Conservation (phyloP, 2,888 invertebrate species). For the Microplitis manilae region DNA sequence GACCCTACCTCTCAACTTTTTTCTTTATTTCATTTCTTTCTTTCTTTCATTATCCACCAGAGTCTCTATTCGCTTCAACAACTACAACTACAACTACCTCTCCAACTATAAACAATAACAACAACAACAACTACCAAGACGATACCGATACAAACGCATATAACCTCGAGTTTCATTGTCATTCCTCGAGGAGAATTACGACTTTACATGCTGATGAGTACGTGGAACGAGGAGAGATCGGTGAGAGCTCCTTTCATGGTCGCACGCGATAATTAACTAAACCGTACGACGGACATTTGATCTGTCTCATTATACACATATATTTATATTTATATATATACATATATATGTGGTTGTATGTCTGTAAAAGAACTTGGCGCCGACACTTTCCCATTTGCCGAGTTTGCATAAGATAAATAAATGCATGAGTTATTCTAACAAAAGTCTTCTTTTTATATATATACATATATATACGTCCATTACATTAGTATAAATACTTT, state of each 20-base stretch:
- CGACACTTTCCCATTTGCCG: constrained; percentile 47
- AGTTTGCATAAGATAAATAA: constrained; percentile 61
- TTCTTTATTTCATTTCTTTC: constrained; percentile 19
- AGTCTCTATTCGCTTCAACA: not conserved
- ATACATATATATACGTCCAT: constrained; percentile 43
- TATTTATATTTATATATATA: constrained; percentile 40
- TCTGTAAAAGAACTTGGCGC: constrained; percentile 7
- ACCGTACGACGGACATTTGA: constrained; percentile 23
- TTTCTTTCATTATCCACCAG: not conserved
- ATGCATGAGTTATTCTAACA: constrained; percentile 39
- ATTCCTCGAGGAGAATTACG: constrained; percentile 25
- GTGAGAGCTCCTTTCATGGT: constrained; percentile 31
- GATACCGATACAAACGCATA: not conserved
- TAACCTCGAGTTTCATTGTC: constrained; percentile 30
- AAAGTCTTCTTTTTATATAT: constrained; percentile 50
- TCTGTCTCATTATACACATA: constrained; percentile 38
- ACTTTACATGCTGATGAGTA: constrained; percentile 35
- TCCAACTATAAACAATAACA: not conserved
- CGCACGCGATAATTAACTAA: constrained; percentile 28
- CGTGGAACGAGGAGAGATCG: constrained; percentile 28
- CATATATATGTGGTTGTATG: not conserved
- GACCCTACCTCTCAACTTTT: constrained; percentile 15
- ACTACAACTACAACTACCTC: not conserved
- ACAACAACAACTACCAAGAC: not conserved
- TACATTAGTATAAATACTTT: constrained; percentile 51